Base-by-base conservation (phyloP, 1,140 invertebrate genomes). In the Teleopsis dalmanni region DNA sequence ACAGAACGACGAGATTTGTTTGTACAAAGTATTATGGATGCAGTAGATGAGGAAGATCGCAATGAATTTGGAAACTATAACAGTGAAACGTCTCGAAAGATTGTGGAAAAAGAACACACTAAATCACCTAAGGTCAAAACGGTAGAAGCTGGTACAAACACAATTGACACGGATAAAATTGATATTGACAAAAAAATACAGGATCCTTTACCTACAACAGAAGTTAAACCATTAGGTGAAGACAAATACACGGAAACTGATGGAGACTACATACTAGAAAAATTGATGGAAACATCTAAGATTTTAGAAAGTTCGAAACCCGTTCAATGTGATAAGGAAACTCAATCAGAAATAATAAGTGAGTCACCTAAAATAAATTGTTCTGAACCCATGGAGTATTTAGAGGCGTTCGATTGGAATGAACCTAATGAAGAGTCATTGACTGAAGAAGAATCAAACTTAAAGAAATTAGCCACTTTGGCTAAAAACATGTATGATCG, bases 401-500 rank as follows among this genome's bases (percentile, higher is more conserved):
- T 54, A 21, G 55, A 60, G 23, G 58, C 53, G 37, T 57, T 62
- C 43, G 43, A 44, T 19, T 50, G 48, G 25, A 50, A 45, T 19
- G 41, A 43, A 43, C n/a, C n/a, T 44, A 50, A 37, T 35, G 29
- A 21, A 22, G 29, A 13, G 26, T 35, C 19, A 31, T 41, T 41
- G 29, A 45, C 2, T 3, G 18, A 21, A 14, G 4, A n/a, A n/a
- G 34, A 44, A 33, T 16, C 18, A 2, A 40, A 48, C 14, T 16
- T 62, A 7, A 21, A 16, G 2, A 43, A 50, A 19, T 55, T 60
- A 6, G 49, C 51, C 16, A 23, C 50, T 25, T 59, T 60, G 36
- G 61, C 57, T 2, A 60, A 50, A 29, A 37, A 58, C n/a, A 49
- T 65, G 9, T 53, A 56, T 11, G 53, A 55, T 18, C 58, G 64